phyloP scores from a whole-genome alignment of 2,797 vertebrate species.

The Eulemur albifrons region DNA sequence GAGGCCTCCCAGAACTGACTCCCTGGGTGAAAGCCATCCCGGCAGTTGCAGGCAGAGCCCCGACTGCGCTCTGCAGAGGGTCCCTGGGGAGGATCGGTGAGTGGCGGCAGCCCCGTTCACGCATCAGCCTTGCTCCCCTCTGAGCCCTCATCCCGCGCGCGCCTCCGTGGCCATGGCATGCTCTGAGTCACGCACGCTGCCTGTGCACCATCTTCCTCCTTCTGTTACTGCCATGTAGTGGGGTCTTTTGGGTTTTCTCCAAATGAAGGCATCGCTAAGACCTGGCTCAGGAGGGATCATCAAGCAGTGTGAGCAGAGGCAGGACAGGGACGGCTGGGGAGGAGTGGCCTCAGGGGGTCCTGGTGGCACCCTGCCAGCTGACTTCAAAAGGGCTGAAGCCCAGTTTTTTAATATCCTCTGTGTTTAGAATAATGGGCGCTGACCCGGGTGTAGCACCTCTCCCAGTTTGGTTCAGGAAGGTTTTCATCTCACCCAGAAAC shows the following conservation, averaged over 20 bases:
- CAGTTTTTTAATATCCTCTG: background rate
- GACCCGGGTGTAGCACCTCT: background rate
- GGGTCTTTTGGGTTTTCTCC: background rate
- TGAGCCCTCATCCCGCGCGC: fast-evolving
- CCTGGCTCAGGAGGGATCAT: background rate
- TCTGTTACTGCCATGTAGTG: fast-evolving
- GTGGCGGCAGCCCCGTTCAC: fast-evolving
- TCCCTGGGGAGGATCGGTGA: background rate
- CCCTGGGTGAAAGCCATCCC: fast-evolving
- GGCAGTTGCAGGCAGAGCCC: background rate
- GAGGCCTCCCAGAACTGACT: background rate
- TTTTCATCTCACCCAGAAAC: background rate
- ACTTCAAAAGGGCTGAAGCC: background rate
- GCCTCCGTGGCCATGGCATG: fast-evolving
- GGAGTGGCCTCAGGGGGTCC: background rate
- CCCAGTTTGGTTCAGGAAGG: background rate
- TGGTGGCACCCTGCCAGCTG: background rate
- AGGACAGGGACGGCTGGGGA: too few relatives aligned
- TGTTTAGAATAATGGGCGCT: background rate
- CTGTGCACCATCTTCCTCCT: background rate
- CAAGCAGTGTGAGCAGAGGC: background rate
- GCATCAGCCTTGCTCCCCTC: background rate
- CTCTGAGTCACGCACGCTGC: fast-evolving
- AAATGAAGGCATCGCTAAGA: background rate
- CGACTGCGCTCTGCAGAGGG: fast-evolving